Conservation (phyloP, 2,113 vertebrate genomes). For the Marmota flaviventris region DNA sequence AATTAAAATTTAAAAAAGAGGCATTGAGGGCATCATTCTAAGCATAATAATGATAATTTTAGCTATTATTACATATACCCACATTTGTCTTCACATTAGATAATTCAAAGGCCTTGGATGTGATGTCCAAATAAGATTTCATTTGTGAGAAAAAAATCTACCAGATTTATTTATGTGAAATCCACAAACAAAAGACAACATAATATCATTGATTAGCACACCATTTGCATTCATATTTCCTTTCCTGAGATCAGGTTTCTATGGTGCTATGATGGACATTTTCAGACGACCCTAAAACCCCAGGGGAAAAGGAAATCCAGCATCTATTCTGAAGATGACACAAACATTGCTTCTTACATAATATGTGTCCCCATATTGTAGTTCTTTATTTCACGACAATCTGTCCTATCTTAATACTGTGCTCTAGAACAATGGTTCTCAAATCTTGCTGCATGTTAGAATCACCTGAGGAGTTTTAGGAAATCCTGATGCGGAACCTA, state of each 20-base stretch:
- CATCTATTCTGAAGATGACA: background rate
- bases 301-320: background rate
- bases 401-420: background rate
- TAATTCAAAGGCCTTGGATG: conserved; percentile 23
- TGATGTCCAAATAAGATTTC: background rate
- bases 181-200: background rate
- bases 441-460: background rate
- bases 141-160: conserved; percentile 17
- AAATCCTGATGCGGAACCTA: background rate
- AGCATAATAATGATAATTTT: background rate
- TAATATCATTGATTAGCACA: fast-evolving
- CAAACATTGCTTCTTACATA: background rate
- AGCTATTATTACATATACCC: background rate
- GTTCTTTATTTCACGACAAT: background rate
- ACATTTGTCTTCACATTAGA: background rate
- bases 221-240: background rate
- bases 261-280: background rate
- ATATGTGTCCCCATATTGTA: background rate
- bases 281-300: background rate
- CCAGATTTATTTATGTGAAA: background rate
- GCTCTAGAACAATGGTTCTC: background rate
- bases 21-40: background rate
- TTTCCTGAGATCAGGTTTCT: background rate
- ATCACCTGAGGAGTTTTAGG: background rate
- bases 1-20: background rate